These are phyloP conservation scores for Brachyistius frenatus DNA, from an alignment of 2,113 vertebrate species.

Conservation along the genomic window DNA sequence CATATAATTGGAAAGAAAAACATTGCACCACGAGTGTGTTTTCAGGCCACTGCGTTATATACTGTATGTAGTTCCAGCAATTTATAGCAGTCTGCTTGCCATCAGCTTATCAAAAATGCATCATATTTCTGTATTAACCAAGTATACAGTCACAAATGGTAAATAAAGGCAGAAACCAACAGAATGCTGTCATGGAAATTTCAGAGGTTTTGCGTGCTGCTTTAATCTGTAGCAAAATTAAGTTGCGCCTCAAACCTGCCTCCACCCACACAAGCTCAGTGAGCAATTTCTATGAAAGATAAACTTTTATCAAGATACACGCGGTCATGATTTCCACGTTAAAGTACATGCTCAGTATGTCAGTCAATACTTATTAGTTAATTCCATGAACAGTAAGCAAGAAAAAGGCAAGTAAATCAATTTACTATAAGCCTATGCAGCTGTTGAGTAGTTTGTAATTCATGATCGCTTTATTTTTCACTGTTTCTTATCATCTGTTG, in stretches of 20 bases:
- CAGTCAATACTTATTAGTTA: neutral
- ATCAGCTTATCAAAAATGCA: neutral
- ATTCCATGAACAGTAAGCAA: neutral
- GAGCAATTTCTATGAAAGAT: constrained; percentile 14
- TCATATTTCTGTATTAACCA: constrained; percentile 20
- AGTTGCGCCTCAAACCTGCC: constrained; percentile 32
- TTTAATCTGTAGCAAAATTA: constrained; percentile 52
- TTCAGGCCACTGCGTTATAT: constrained; percentile 23
- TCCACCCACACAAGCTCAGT: constrained; percentile 41
- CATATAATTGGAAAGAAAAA: constrained; percentile 50
- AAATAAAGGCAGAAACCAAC: constrained; percentile 12
- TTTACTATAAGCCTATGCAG: neutral
- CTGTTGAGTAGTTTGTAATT: constrained; percentile 1
- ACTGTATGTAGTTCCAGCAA: neutral
- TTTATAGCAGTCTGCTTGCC: constrained; percentile 4
- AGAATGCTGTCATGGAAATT: constrained; percentile 35
- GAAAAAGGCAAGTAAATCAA: neutral
- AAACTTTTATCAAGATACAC: constrained; percentile 30
- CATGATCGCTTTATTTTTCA: too few relatives aligned
- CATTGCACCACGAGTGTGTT: constrained; percentile 17
- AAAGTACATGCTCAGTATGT: neutral
- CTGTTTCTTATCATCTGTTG: too few relatives aligned
- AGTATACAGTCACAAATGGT: constrained; percentile 5
- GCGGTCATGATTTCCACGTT: neutral
- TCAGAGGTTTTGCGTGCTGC: constrained; percentile 34